Base-by-base conservation (phyloP, 2,888 invertebrate genomes). In the Deilephila elpenor region DNA sequence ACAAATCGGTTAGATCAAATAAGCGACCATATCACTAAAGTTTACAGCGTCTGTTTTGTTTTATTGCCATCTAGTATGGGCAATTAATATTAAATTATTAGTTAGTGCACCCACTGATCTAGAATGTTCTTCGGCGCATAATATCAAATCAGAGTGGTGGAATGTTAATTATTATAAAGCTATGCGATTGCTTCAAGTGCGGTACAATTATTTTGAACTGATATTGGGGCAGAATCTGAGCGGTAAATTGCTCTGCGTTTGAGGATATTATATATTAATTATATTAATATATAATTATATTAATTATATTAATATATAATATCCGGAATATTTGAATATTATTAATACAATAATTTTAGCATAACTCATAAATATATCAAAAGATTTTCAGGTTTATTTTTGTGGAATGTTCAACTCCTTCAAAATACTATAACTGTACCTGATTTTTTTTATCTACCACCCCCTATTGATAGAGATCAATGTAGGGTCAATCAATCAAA, bases 81-180 rank as follows among this genome's bases (percentile, higher is more conserved):
- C n/a, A 67, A 51, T 25, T 51, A 51, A 51, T 51, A 44, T 44
- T 11, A 25, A 8, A 44, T 37, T n/a, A 67, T 51, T 67, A 64
- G 20, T 64, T 20, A 44, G 44, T 67, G 67, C 25, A 51, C 20
- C 3, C 5, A 44, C 25, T 67, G 67, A 51, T 25, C 67, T 67
- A 67, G 51, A 51, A 67, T 67, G 25, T 67, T 67, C 51, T 64
- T 37, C 51, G 67, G 25, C 25, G 67, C 25, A 51, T 67, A 67
- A 67, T 25, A n/a, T 56, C n/a, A 17, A 51, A 14, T 20, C 37
- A 25, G 51, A 67, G 44, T 29, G 25, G 37, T 44, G 4, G 37
- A 44, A 67, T 67, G 44, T 67, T 51, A 17, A 11, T 17, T 51
- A 25, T 44, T 20, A 19, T 67, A 67, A 17, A 20, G 44, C 44